Percentiles rank a stretch among this genome's conserved stretches.
phyloP scores from a whole-genome alignment of 2,113 vertebrate genomes.

The Carollia perspicillata region DNA sequence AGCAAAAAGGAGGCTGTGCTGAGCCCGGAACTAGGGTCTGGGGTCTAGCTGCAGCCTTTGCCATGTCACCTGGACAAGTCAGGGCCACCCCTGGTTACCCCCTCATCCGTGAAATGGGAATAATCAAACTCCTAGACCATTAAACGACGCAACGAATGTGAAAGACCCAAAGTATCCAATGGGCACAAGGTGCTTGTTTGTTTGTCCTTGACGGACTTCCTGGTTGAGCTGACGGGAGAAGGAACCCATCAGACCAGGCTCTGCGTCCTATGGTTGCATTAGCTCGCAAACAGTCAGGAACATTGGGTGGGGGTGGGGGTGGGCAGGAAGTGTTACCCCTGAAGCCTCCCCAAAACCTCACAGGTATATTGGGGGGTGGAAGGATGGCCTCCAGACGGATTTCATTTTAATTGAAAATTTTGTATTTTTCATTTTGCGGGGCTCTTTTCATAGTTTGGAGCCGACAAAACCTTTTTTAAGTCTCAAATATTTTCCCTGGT shows the following conservation, averaged over 20 bases:
- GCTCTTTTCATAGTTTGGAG: constrained; percentile 48
- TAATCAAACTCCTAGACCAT: background rate
- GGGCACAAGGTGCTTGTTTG: background rate
- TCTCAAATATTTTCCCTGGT: constrained; percentile 71
- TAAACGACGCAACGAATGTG: background rate
- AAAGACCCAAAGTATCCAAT: background rate
- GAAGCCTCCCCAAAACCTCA: background rate
- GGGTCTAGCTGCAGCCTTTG: background rate
- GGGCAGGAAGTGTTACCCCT: background rate
- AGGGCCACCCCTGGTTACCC: background rate
- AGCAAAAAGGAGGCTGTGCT: too few relatives aligned
- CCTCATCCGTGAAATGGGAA: background rate
- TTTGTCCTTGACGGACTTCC: constrained; percentile 24
- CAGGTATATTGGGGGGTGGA: background rate
- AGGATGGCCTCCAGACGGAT: background rate
- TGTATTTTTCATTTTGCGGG: constrained; percentile 53
- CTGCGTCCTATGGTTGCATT: background rate
- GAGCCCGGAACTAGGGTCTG: background rate
- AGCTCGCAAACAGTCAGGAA: background rate
- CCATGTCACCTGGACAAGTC: background rate
- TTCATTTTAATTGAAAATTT: constrained; percentile 19
- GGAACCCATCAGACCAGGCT: background rate
- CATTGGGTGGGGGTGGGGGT: background rate
- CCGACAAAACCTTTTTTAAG: constrained; percentile 57
- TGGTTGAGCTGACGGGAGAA: background rate